Percentiles rank a stretch among this genome's conserved stretches.
Evolutionary conservation across 2,797 vertebrate species (phyloP).

Genomic region (Bradypus variegatus): DNA sequence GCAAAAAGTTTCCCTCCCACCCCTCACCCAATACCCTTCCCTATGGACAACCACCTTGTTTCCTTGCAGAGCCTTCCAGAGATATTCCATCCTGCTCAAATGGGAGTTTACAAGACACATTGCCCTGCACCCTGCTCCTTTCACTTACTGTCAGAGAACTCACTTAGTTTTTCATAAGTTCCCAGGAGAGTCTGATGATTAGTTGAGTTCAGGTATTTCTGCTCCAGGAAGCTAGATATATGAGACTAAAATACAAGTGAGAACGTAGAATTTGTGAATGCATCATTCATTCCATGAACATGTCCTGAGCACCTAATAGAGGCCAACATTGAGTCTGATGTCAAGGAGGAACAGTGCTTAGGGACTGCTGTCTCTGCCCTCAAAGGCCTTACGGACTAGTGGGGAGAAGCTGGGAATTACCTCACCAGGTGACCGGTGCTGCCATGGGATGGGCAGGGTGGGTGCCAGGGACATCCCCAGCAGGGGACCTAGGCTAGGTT

Average conservation of each 20-base stretch:
- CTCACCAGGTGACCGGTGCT: not conserved
- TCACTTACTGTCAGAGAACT: not conserved
- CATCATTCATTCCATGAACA: not conserved
- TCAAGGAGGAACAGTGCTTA: not conserved
- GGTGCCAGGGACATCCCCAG: no score
- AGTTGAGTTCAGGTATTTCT: not conserved
- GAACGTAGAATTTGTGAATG: not conserved
- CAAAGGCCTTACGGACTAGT: not conserved
- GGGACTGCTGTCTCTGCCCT: not conserved
- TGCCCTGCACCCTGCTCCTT: not conserved
- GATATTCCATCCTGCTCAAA: not conserved
- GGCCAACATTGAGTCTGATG: not conserved
- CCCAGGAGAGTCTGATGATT: not conserved
- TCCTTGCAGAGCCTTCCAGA: not conserved
- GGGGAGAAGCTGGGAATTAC: not conserved
- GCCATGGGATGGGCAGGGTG: not conserved
- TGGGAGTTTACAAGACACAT: no score
- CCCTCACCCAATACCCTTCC: not conserved
- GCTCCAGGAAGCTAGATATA: not conserved
- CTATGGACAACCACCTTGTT: not conserved
- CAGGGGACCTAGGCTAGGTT: not conserved
- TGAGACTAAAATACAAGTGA: not conserved
- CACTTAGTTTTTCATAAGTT: not conserved
- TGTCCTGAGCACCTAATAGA: not conserved
- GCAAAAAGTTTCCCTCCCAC: not conserved